Conservation (phyloP, 2,888 invertebrate genomes). For the Diadromus collaris region DNA sequence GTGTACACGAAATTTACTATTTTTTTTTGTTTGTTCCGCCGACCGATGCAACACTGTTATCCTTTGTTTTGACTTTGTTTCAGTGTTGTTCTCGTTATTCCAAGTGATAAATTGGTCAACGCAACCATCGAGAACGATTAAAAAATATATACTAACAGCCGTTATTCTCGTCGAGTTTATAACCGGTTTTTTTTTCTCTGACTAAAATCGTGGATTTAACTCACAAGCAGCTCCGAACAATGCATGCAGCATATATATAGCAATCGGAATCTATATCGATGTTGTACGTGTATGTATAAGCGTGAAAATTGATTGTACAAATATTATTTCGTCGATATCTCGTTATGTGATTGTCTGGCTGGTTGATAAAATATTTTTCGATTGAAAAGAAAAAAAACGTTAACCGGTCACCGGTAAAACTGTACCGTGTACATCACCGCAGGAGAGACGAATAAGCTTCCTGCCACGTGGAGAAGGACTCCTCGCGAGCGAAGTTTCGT, state of each 20-base stretch:
- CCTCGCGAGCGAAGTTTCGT: constrained; percentile 26
- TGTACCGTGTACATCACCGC: neutral
- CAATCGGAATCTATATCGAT: neutral
- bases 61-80: neutral
- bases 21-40: neutral
- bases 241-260: constrained; percentile 1
- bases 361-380: neutral
- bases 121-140: neutral
- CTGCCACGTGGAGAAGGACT: constrained; percentile 15
- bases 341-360: neutral
- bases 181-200: constrained; percentile 15
- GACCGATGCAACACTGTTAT: neutral
- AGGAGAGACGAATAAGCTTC: constrained; percentile 8
- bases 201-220: neutral
- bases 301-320: neutral
- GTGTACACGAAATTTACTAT: too few relatives aligned
- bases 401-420: constrained; percentile 13
- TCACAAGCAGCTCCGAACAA: constrained; percentile 20
- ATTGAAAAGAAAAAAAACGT: neutral
- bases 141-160: neutral
- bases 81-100: neutral
- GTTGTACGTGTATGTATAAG: neutral
- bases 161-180: neutral
- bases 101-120: neutral
- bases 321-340: neutral